Conservation (phyloP, 2,113 vertebrate genomes). For the Donacobius atricapilla region DNA sequence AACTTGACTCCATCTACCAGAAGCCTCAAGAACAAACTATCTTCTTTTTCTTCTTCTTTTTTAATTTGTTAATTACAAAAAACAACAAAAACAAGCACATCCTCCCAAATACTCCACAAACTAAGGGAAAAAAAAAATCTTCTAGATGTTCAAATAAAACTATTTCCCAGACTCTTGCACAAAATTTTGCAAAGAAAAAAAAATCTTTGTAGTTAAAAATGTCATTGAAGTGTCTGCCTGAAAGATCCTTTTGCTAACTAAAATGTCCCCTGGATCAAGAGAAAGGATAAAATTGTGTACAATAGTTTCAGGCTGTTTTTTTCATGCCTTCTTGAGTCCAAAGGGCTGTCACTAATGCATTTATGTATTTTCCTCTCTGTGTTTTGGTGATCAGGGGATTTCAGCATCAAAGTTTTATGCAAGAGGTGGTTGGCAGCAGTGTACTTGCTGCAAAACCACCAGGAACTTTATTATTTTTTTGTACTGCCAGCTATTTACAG, state of each 20-base stretch:
- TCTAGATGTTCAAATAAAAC: not conserved
- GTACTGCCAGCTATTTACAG: not conserved
- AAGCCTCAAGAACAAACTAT: not conserved
- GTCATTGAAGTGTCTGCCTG: not conserved
- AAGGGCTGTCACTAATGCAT: not conserved
- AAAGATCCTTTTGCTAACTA: not conserved
- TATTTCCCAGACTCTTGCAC: not conserved
- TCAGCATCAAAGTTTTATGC: not conserved
- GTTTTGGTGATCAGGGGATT: not conserved
- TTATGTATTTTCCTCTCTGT: not conserved
- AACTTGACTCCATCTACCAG: not conserved
- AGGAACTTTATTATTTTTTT: not conserved
- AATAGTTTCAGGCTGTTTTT: not conserved
- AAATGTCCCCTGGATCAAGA: not conserved
- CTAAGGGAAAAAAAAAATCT: not conserved
- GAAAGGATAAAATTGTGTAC: not conserved
- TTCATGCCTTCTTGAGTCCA: not conserved
- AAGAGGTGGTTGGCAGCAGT: not conserved
- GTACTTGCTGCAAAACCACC: not conserved
- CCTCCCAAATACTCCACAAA: accelerated
- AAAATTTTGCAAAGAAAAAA: not conserved
- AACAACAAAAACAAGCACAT: accelerated
- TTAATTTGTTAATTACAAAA: not conserved
- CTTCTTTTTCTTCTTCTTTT: not conserved
- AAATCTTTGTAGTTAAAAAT: not conserved